Evolutionary conservation across 2,113 vertebrate species (phyloP), one percentile per base, ranked within the genome.

Genomic region (Procavia capensis): DNA sequence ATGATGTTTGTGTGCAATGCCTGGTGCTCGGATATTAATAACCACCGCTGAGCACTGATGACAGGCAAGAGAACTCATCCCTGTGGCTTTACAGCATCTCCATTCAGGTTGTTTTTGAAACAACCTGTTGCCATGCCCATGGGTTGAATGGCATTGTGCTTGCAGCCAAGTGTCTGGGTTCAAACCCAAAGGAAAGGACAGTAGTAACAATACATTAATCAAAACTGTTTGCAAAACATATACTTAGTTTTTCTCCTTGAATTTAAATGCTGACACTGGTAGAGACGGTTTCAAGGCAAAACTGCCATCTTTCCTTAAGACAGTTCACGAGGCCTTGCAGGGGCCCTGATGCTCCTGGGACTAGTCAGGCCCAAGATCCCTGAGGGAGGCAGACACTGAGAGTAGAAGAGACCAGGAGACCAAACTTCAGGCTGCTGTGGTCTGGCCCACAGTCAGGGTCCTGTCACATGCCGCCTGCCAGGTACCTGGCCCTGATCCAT

Each of bases 101-200:
- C 45, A 79, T 81, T 84, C 43, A 16, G 39, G 66, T 85, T 95
- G 94, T 95, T 96, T 96, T 94, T 95, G n/a, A 96, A 95, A 93
- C 34, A 84, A 75, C 59, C 22, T 34, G 78, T 79, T 43, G 16
- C 54, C 80, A 5, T 94, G 84, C 64, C 74, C 82, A 5, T 61
- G 74, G 61, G 24, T 74, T 90, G 70, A 75, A 82, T 45, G 80
- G 70, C 70, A 39, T 9, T 34, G 61, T 88, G 70, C 45, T 91
- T 91, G 17, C 24, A 50, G 50, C 64, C 84, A 84, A 76, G 79
- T 45, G 86, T 79, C 61, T 31, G 59, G n/a, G 27, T 95, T 59
- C 31, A 43, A 59, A 72, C 63, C 31, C 50, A 24, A 24, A 90
- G 80, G 36, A 92, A 75, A 93, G 57, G 61, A 78, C 68, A 84